phyloP scores from a whole-genome alignment of 2,797 vertebrate genomes.

The Haliaeetus albicilla region DNA sequence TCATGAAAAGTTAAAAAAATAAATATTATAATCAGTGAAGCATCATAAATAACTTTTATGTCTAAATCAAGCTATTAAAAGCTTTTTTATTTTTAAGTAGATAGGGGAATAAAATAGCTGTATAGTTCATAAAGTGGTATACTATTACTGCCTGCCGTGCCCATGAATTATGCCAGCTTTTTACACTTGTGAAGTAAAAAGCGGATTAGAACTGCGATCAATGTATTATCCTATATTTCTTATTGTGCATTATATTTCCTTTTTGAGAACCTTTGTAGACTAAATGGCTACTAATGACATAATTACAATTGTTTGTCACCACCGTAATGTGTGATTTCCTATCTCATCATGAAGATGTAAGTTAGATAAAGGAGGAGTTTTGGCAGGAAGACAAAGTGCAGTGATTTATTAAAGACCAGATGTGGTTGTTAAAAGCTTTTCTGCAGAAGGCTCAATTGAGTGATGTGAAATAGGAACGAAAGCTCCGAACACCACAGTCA shows the following conservation, averaged over 20 bases:
- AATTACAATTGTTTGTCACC: constrained; percentile 95
- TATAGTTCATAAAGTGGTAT: constrained; percentile 78
- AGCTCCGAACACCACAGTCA: constrained; percentile 53
- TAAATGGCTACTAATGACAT: constrained; percentile 91
- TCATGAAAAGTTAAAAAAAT: constrained; percentile 68
- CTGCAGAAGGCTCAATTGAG: constrained; percentile 73
- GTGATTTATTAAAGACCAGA: constrained; percentile 92
- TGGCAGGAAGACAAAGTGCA: constrained; percentile 91
- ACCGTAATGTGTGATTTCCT: constrained; percentile 89
- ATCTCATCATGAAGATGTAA: constrained; percentile 90
- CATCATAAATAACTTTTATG: constrained; percentile 81
- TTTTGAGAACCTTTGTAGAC: constrained; percentile 83
- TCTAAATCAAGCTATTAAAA: constrained; percentile 81
- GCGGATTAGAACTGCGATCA: constrained; percentile 78
- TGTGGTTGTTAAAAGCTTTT: constrained; percentile 85
- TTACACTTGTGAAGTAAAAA: constrained; percentile 79
- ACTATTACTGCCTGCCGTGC: constrained; percentile 82
- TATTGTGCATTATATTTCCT: constrained; percentile 78
- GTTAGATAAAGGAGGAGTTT: constrained; percentile 92
- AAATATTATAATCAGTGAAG: constrained; percentile 76
- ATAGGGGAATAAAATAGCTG: constrained; percentile 79
- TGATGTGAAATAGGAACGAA: constrained; percentile 72
- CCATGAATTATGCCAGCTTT: constrained; percentile 79
- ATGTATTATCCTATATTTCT: constrained; percentile 81
- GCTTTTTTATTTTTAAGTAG: constrained; percentile 83